phyloP scores from a whole-genome alignment of 2,113 vertebrate species.

The Charadrius vociferus region DNA sequence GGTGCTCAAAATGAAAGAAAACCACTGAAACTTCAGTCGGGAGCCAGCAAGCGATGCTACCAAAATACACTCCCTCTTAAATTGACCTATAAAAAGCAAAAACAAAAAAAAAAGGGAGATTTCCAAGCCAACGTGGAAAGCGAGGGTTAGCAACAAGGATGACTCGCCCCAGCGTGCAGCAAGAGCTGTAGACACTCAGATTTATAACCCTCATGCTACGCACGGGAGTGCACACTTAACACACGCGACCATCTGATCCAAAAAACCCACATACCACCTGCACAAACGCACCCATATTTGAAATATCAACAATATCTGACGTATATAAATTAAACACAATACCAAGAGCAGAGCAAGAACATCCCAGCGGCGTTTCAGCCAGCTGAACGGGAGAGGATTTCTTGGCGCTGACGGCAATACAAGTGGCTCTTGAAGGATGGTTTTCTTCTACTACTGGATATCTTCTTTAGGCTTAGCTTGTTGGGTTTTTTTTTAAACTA shows the following conservation, averaged over 20 bases:
- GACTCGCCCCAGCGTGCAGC: accelerated
- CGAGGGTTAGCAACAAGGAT: background rate
- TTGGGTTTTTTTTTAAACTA: background rate
- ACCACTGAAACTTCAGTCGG: background rate
- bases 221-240: accelerated
- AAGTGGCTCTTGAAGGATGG: background rate
- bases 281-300: accelerated
- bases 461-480: slow-evolving; percentile 39
- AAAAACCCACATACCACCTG: accelerated
- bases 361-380: background rate
- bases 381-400: slow-evolving; percentile 43
- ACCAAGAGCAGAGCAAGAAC: background rate
- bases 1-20: background rate
- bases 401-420: slow-evolving; percentile 15
- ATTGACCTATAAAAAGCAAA: background rate
- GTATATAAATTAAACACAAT: background rate
- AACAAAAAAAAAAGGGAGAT: background rate
- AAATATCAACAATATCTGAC: background rate
- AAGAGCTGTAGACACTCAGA: background rate
- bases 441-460: slow-evolving; percentile 11
- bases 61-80: background rate
- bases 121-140: background rate
- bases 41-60: background rate
- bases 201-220: accelerated
- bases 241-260: accelerated